These are phyloP conservation scores for Nemotelus pantherinus DNA, from an alignment of 2,888 invertebrate species.

Conservation along the genomic window DNA sequence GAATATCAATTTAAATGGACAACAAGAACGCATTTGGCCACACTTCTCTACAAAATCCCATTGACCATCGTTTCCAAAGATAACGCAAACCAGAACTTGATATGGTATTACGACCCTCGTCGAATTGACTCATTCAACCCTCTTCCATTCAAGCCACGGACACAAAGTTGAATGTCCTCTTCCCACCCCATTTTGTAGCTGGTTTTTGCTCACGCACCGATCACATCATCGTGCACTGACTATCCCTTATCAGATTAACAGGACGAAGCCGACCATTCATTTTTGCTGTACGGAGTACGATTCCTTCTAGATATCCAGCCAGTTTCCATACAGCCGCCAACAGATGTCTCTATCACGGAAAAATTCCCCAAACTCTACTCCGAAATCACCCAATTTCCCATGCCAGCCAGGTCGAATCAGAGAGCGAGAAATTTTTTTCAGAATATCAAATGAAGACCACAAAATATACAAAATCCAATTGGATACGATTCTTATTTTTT, in stretches of 20 bases:
- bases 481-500: conserved; percentile 24
- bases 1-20: too few relatives aligned
- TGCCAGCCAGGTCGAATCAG: not conserved
- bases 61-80: too few relatives aligned
- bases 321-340: conserved; percentile 13
- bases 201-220: not conserved
- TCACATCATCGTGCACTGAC: not conserved
- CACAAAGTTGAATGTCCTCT: conserved; percentile 35
- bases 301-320: not conserved
- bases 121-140: conserved; percentile 30
- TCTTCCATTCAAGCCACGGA: conserved; percentile 8
- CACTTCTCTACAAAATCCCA: too few relatives aligned
- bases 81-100: too few relatives aligned
- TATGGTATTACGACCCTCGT: conserved; percentile 25
- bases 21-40: too few relatives aligned
- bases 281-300: too few relatives aligned
- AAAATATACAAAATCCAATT: conserved; percentile 5
- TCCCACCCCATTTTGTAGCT: conserved; percentile 6
- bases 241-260: not conserved
- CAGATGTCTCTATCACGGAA: conserved; percentile 21
- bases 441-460: not conserved
- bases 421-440: not conserved
- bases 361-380: conserved; percentile 27
- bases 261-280: too few relatives aligned
- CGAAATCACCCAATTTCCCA: conserved; percentile 28